A percentile compares a stretch with the other conserved stretches of the same genome.
These are phyloP conservation scores for Pristionchus arcanus DNA, from an alignment of 2,888 invertebrate genomes.

Conservation along the genomic window DNA sequence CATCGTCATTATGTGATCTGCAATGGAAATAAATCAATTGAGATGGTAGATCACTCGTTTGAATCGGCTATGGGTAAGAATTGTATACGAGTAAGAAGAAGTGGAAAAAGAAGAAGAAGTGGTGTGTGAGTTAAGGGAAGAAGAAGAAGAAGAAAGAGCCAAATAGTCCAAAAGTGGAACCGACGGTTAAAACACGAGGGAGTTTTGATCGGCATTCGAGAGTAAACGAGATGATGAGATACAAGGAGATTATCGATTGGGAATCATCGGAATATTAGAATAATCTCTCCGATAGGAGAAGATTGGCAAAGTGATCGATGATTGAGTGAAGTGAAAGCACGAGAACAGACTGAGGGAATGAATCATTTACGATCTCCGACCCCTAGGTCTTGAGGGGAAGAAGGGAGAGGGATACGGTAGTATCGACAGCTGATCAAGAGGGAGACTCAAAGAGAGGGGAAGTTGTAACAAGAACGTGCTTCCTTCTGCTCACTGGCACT, in stretches of 20 bases:
- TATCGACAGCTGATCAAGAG: constrained; percentile 7
- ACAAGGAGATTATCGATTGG: constrained; percentile 32
- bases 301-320: neutral
- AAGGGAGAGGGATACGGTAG: constrained; percentile 6
- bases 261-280: neutral
- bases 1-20: constrained; percentile 28
- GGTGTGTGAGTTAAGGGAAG: neutral
- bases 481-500: constrained; percentile 19
- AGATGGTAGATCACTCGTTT: neutral
- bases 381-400: constrained; percentile 16
- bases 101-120: neutral
- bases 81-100: neutral
- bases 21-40: neutral
- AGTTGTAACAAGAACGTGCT: constrained; percentile 10
- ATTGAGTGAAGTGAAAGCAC: neutral
- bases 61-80: neutral
- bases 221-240: neutral
- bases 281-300: neutral
- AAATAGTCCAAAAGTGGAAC: constrained; percentile 37
- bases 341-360: neutral
- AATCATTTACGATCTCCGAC: neutral
- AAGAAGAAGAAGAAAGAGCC: constrained; percentile 19
- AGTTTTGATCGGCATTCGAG: constrained; percentile 38
- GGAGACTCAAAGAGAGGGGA: constrained; percentile 19
- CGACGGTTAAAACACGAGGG: constrained; percentile 35